Base-by-base conservation (phyloP, 2,888 invertebrate species). In the Cecidostiba fungosa region DNA sequence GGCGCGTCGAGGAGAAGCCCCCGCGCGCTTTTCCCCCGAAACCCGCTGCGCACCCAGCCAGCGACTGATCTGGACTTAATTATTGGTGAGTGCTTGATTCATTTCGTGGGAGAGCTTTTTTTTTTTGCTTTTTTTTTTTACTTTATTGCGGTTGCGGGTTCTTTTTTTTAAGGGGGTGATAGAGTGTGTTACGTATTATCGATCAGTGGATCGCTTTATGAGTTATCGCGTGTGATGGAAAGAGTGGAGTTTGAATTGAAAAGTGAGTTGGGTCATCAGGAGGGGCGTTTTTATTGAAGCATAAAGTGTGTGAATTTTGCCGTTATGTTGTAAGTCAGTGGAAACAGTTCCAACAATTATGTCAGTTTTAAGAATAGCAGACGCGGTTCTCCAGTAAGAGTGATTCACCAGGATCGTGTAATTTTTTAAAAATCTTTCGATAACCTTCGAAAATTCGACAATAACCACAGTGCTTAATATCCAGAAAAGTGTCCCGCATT, bases 11-110 rank as follows among this genome's bases (percentile, higher is more conserved):
- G 73, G 47, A 26, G 47, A 50, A 50, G 77, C 84, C 70, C 85
- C 78, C 81, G 86, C 84, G 82, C 43, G 59, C 82, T 78, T 66
- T 23, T 72, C 36, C 90, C 90, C 90, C 91, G 91, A 90, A 91
- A 91, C 92, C 92, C 91, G 91, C 90, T 90, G 91, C 92, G 91
- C 91, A 89, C 89, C 88, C 91, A 90, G 88, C 88, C 88, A 88
- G 54, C 50, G 50, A n/a, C 54, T 59, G 91, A 91, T 92, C 93
- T 92, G 92, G 93, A 93, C 92, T 92, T 92, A 91, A 93, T 93
- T 93, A 92, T 93, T 92, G 93, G 93, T 93, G 93, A 93, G 93
- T 93, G 29, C 23, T n/a, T 19, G 89, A 76, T 69, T 19, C 3
- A 39, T 39, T 10, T 72, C n/a, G 36, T 32, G 19, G 69, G 69